Percentiles rank a stretch among this genome's conserved stretches.
Conservation (phyloP, 2,888 invertebrate genomes). For the Plutella xylostella region DNA sequence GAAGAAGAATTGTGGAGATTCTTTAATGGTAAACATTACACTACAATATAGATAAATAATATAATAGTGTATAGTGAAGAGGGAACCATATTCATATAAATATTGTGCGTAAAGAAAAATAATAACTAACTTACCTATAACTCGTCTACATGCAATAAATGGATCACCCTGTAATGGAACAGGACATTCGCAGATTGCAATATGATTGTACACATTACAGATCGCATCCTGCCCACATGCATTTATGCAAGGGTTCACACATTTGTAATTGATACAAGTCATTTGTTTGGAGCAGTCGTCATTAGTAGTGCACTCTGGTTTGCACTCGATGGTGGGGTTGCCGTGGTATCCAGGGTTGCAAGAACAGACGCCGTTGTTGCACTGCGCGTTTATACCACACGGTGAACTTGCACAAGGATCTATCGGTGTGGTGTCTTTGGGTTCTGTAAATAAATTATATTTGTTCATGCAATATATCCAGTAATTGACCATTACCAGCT, state of each 20-base stretch:
- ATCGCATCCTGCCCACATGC: constrained; percentile 78
- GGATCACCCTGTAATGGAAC: constrained; percentile 82
- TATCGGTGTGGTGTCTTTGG: constrained; percentile 33
- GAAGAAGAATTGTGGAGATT: too few relatives aligned
- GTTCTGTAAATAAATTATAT: constrained; percentile 32
- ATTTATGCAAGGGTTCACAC: constrained; percentile 79
- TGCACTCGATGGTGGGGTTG: constrained; percentile 76
- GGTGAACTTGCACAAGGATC: constrained; percentile 73
- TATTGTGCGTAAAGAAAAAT: neutral
- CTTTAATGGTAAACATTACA: too few relatives aligned
- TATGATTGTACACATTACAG: constrained; percentile 82
- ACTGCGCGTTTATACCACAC: constrained; percentile 75
- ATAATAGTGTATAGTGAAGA: neutral
- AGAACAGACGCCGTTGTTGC: constrained; percentile 70
- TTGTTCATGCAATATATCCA: too few relatives aligned
- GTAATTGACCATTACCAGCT: too few relatives aligned
- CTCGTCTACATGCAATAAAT: constrained; percentile 75
- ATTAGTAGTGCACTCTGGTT: constrained; percentile 81
- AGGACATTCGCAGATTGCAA: constrained; percentile 82
- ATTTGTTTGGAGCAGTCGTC: constrained; percentile 78
- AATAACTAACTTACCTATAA: constrained; percentile 57
- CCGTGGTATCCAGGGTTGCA: constrained; percentile 74
- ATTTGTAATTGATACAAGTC: constrained; percentile 80
- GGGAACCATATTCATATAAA: neutral
- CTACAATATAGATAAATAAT: too few relatives aligned